These are phyloP conservation scores for Paratilapia polleni DNA, from an alignment of 2,113 vertebrate species.

Conservation along the genomic window DNA sequence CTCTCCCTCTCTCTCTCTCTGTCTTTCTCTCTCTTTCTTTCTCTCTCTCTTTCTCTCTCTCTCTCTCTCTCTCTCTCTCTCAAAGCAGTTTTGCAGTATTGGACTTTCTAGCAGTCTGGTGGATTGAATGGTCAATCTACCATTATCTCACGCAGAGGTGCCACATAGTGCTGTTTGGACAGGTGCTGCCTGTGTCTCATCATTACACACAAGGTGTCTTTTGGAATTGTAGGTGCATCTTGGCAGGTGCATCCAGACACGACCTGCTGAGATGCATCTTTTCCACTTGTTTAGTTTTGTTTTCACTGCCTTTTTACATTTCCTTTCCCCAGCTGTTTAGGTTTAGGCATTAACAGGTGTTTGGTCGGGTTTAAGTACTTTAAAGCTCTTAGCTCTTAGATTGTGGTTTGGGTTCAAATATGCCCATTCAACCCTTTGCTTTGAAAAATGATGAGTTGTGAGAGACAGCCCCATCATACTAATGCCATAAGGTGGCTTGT, in stretches of 20 bases:
- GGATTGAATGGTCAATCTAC: not conserved
- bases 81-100: not conserved
- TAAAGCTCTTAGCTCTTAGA: not conserved
- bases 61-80: not conserved
- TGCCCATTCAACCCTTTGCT: not conserved
- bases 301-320: too few relatives aligned
- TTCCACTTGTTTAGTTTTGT: too few relatives aligned
- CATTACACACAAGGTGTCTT: not conserved
- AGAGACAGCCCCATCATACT: not conserved
- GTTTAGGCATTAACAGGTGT: not conserved
- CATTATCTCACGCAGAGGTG: not conserved
- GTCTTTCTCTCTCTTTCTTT: too few relatives aligned
- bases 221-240: not conserved
- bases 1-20: too few relatives aligned
- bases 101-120: not conserved
- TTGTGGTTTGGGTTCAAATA: not conserved
- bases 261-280: not conserved
- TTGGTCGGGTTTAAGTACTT: not conserved
- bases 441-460: not conserved
- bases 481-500: not conserved
- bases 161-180: not conserved
- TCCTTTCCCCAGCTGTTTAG: too few relatives aligned
- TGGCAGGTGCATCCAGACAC: not conserved
- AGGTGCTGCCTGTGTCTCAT: not conserved
- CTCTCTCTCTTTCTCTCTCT: too few relatives aligned